A percentile compares a stretch with the other conserved stretches of the same genome.
phyloP scores from a whole-genome alignment of 2,797 vertebrate species.

The Oceanodroma leucorhoa region DNA sequence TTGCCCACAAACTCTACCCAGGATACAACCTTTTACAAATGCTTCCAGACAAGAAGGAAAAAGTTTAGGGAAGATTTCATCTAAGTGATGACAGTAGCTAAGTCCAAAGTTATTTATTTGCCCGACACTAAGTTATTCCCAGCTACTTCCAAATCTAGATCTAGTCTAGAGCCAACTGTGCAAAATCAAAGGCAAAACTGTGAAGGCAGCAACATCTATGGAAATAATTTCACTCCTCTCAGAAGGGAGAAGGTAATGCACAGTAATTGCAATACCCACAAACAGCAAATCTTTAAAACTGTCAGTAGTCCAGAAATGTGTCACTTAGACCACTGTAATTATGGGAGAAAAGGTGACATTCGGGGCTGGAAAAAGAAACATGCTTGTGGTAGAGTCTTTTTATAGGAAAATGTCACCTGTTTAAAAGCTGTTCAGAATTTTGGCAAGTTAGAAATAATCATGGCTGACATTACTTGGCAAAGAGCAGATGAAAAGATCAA shows the following conservation, averaged over 20 bases:
- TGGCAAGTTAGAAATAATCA: slow-evolving; percentile 65
- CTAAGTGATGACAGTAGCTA: background rate
- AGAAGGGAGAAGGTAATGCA: slow-evolving; percentile 66
- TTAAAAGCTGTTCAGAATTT: slow-evolving; percentile 62
- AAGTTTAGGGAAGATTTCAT: background rate
- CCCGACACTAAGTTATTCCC: background rate
- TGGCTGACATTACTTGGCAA: slow-evolving; percentile 61
- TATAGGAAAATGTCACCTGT: slow-evolving; percentile 67
- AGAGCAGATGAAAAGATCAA: slow-evolving; percentile 61
- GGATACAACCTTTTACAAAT: background rate
- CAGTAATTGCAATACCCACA: slow-evolving; percentile 64
- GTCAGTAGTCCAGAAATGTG: slow-evolving; percentile 69
- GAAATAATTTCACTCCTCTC: slow-evolving; percentile 57
- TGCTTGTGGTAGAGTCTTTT: slow-evolving; percentile 53
- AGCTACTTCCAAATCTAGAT: slow-evolving; percentile 41
- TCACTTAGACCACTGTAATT: slow-evolving; percentile 69
- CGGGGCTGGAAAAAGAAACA: slow-evolving; percentile 48
- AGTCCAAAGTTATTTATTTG: slow-evolving; percentile 4
- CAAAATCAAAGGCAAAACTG: slow-evolving; percentile 53
- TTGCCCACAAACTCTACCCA: background rate
- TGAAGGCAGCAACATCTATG: slow-evolving; percentile 44
- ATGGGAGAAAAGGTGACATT: slow-evolving; percentile 64
- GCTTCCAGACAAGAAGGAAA: background rate
- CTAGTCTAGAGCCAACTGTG: slow-evolving; percentile 57
- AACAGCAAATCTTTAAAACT: slow-evolving; percentile 70